Percentiles rank a stretch among this genome's conserved stretches.
phyloP scores from a whole-genome alignment of 2,797 vertebrate genomes.

The Amazona ochrocephala region DNA sequence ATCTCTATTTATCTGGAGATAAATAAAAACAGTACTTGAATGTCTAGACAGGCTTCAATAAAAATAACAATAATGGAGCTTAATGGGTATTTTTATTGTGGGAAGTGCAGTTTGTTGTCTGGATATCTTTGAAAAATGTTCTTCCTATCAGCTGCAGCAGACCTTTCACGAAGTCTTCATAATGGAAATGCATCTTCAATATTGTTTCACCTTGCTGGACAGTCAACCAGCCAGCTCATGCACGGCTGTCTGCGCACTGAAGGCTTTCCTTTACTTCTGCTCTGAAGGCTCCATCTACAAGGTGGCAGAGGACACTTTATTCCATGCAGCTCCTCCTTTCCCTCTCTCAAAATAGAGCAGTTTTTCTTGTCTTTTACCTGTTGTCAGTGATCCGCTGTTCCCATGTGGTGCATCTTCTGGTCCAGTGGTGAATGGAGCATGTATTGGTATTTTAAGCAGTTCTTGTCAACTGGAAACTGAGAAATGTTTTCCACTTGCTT shows the following conservation, averaged over 20 bases:
- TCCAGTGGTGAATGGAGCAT: background rate
- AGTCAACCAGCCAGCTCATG: accelerated
- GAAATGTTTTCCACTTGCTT: background rate
- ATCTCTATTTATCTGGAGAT: constrained; percentile 63
- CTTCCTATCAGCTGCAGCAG: background rate
- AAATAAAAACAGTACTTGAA: constrained; percentile 48
- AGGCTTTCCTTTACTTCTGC: background rate
- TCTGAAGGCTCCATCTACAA: background rate
- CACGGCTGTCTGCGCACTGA: background rate
- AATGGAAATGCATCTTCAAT: constrained; percentile 28
- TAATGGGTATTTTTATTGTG: constrained; percentile 60
- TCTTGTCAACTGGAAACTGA: background rate
- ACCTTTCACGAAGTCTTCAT: constrained; percentile 26
- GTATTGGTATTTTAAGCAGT: background rate
- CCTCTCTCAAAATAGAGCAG: background rate
- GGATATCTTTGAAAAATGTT: constrained; percentile 44
- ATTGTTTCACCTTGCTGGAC: constrained; percentile 10
- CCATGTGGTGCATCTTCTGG: background rate
- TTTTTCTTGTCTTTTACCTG: background rate
- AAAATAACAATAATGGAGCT: constrained; percentile 59
- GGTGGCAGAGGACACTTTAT: background rate
- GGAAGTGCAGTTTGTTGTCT: constrained; percentile 44
- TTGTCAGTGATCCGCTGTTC: background rate
- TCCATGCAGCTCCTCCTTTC: background rate
- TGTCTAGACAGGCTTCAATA: constrained; percentile 58